phyloP scores from a whole-genome alignment of 2,113 vertebrate genomes.

The Cygnus buccinator region DNA sequence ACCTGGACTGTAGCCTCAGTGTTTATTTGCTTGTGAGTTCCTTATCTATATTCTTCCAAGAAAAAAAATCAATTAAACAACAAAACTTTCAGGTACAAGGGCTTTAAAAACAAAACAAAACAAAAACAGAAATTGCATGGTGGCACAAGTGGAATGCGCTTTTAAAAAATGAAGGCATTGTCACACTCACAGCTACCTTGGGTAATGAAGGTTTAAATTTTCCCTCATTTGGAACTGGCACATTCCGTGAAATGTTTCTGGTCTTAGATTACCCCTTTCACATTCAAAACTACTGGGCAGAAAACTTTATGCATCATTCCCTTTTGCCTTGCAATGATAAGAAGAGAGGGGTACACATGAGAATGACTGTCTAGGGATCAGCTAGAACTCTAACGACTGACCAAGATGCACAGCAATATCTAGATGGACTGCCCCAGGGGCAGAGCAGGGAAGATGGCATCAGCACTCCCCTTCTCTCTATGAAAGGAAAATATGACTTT shows the following conservation, averaged over 20 bases:
- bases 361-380: not conserved
- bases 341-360: rapidly evolving
- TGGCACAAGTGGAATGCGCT: not conserved
- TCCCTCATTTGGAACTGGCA: not conserved
- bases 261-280: not conserved
- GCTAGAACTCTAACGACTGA: not conserved
- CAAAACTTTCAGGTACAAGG: not conserved
- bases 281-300: not conserved
- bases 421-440: not conserved
- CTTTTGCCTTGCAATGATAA: not conserved
- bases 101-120: not conserved
- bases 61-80: not conserved
- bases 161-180: not conserved
- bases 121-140: not conserved
- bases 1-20: not conserved
- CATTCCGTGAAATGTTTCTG: not conserved
- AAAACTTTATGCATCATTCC: not conserved
- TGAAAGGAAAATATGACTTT: constrained; percentile 40
- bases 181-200: not conserved
- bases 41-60: not conserved
- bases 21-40: not conserved
- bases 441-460: not conserved
- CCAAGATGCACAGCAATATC: not conserved
- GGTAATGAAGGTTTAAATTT: not conserved
- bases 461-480: not conserved